Base-by-base conservation (phyloP, 2,113 vertebrate species). In the Phyllopteryx taeniolatus region DNA sequence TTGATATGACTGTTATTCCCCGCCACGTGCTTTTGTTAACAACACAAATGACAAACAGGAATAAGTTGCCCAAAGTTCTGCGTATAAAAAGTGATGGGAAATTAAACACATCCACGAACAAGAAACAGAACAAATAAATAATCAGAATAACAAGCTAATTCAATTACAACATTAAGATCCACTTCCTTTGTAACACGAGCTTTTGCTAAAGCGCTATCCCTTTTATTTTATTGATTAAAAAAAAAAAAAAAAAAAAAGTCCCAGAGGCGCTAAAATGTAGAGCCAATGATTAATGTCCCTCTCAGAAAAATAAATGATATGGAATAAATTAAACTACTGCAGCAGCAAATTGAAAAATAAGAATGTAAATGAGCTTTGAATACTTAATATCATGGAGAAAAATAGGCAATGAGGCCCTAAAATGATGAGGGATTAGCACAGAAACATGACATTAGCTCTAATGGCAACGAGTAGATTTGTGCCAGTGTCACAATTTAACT, bases 241-340 rank as follows among this genome's bases (percentile, higher is more conserved):
- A 95, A 94, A 95, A 95, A 90, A 54, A 54, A 54, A n/a, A 15
- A 56, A 56, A 56, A 90, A 95, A 94, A 95, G 59, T 96, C 96
- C 95, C 95, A 96, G 93, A 95, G 96, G 96, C 96, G 92, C 94
- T 94, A 96, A 96, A 96, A 98, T 94, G 94, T 95, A 96, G 95
- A 95, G 95, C 96, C 97, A 98, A 96, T 99, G 97, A 99, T 99
- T 99, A 98, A 99, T 99, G 97, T 98, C 96, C 96, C 93, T 96
- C 95, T 98, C 96, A 97, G 96, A 98, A 97, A 98, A 98, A 98
- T 96, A 98, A 98, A 99, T 99, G 98, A 99, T 98, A 99, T 98
- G 95, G 96, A 99, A 99, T 99, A 99, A 99, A 99, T 99, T 99
- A 99, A 99, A 99, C 97, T 98, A 98, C 96, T 98, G 97, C 97